Evolutionary conservation across 2,113 vertebrate genomes (phyloP).

Genomic region (Hyaena hyaena): DNA sequence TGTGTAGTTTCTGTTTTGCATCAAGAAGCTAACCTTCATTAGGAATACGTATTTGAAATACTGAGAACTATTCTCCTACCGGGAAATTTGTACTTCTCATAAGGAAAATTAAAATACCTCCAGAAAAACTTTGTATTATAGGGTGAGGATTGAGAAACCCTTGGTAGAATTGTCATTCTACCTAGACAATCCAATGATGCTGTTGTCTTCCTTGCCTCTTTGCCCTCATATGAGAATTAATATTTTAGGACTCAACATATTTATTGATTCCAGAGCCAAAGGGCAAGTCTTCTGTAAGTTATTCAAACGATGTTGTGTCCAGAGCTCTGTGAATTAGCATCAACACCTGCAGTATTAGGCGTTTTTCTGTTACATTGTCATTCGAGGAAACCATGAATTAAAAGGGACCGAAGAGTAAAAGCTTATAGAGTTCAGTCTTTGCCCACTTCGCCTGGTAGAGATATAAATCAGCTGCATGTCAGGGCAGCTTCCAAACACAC

Average conservation of each 20-base stretch:
- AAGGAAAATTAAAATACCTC: slow-evolving; percentile 30
- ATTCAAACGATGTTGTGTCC: neutral
- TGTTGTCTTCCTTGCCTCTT: neutral
- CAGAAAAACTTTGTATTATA: neutral
- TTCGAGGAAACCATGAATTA: slow-evolving; percentile 23
- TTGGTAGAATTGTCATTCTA: neutral
- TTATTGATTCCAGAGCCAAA: slow-evolving; percentile 25
- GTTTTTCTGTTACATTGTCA: neutral
- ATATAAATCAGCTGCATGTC: slow-evolving; percentile 14
- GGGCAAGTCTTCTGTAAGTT: neutral
- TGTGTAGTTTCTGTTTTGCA: neutral
- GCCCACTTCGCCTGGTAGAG: neutral
- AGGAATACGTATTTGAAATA: neutral
- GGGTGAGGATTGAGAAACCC: neutral
- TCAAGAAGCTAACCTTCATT: neutral
- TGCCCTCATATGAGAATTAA: neutral
- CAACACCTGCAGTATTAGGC: neutral
- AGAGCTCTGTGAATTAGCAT: neutral
- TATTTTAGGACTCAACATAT: neutral
- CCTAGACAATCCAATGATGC: neutral
- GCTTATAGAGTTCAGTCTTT: neutral
- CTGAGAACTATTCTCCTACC: neutral
- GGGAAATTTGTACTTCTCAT: neutral
- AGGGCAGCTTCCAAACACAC: neutral
- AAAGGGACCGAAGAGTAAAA: neutral